Base-by-base conservation (phyloP, 1,140 invertebrate genomes). In the Bilobella aurantiaca region DNA sequence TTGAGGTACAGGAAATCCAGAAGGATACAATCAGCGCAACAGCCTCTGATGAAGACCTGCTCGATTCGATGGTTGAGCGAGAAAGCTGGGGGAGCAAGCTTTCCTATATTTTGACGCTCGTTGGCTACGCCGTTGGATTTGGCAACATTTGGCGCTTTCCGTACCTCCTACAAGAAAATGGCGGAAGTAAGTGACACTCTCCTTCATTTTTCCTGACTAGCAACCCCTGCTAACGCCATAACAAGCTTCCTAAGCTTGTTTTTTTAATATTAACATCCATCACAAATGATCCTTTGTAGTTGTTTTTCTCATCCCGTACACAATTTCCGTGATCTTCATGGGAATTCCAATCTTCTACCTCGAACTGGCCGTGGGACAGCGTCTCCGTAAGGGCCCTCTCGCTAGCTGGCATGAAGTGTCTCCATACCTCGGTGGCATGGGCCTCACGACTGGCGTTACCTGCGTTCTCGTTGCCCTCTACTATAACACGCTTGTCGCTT, bases 261-360 rank as follows among this genome's bases (percentile, higher is more conserved):
- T n/a, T n/a, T 42, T 42, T 42, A 42, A 42, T 42, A 42, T 42
- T 18, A 42, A 42, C 18, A n/a, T n/a, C n/a, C n/a, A n/a, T n/a
- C n/a, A n/a, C 18, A 8, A 12, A 8, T 42, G 34, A 18, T 42
- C 18, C 34, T 42, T 42, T 56, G 69, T 63, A 37, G 81, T 79
- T 21, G 79, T 79, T 12, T 82, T 82, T 67, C 68, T 82, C 18
- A 79, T 82, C 56, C 81, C 81, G 3, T 82, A 82, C 72, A 32
- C 78, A 18, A 72, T 80, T 2, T 74, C 81, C 60, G 74, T 82
- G 60, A 84, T 88, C 1, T 86, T 95, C 63, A 89, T 93, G 76
- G 93, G 93, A 0, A 90, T 96, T 67, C 93, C 93, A 1, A 91
- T 96, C 75, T 95, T 93, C 81, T 93, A 93, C 75, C 80, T 96